Conservation (phyloP, 2,888 invertebrate species). For the Caenorhabditis wallacei region DNA sequence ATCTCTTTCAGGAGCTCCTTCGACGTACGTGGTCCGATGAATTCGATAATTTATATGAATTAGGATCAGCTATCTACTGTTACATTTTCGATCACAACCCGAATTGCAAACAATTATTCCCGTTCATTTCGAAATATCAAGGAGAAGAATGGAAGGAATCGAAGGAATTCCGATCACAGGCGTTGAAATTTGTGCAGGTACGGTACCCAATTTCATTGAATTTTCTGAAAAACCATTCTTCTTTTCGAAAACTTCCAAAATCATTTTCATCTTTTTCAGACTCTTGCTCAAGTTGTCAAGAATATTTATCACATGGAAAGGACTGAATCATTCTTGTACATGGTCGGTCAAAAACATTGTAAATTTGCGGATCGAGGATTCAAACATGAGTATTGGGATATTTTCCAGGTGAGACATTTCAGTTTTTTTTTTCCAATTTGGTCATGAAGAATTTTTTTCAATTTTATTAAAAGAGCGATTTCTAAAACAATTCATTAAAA, state of each 20-base stretch:
- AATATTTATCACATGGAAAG: slow-evolving; percentile 82
- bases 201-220: background rate
- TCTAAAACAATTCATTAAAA: too few species aligned
- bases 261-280: slow-evolving; percentile 73
- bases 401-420: slow-evolving; percentile 74
- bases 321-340: slow-evolving; percentile 72
- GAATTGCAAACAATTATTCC: slow-evolving; percentile 79
- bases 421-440: background rate
- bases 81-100: slow-evolving; percentile 81
- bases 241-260: background rate
- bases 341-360: slow-evolving; percentile 78
- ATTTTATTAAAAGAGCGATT: too few species aligned
- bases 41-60: slow-evolving; percentile 80
- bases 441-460: background rate
- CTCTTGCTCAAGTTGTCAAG: slow-evolving; percentile 79
- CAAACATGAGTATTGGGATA: slow-evolving; percentile 81
- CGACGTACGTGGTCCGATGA: slow-evolving; percentile 81
- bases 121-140: slow-evolving; percentile 73
- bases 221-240: background rate
- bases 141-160: slow-evolving; percentile 77
- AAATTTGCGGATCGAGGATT: slow-evolving; percentile 80
- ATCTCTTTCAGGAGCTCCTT: slow-evolving; percentile 70
- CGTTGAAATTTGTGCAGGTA: slow-evolving; percentile 81
- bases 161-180: slow-evolving; percentile 79
- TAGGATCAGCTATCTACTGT: slow-evolving; percentile 79